Evolutionary conservation across 64 coral and sea anemone species (phyloP), one percentile per base, ranked within the genome.

Genomic region (Porites australiensis): DNA sequence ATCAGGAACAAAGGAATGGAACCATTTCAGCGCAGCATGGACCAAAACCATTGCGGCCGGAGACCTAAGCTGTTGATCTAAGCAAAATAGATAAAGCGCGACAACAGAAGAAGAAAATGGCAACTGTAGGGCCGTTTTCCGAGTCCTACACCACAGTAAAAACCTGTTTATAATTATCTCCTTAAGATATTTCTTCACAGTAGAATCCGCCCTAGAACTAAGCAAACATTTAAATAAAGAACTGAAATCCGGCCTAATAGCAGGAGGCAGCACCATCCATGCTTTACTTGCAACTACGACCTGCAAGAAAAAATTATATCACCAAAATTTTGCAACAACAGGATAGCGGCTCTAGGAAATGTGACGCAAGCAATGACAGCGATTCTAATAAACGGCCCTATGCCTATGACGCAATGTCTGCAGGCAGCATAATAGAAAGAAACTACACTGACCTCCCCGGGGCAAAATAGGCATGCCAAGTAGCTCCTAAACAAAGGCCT

Each of bases 21-120:
- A 57, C 75, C 48, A 88, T 44, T 76, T 75, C 4, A 60, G 53
- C 23, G 70, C 86, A 43, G 86, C 86, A 51, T 76, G 74, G 22
- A 88, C 70, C 27, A 75, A 72, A 37, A 37, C 27, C 27, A 37
- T 37, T 37, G 27, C 27, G 0, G 27, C 27, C 1, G 27, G 27
- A 1, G 0, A 37, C 27, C 67, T 54, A 57, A 70, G 49, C 55
- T 48, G 74, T 12, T 63, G 22, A 19, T 76, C 27, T 37, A 37
- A 37, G 27, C 27, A 0, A 37, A 37, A 37, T 37, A 37, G 27
- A 37, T 37, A 37, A 61, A 88, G 22, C 14, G 87, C 37, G 43
- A 88, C 70, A 54, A 75, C 54, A 55, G 85, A 58, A 18, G 61
- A 23, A 76, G 54, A 44, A 76, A 88, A 88, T 46, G 87, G 87